Conservation (phyloP, 2,888 invertebrate species). For the Pseudococcus jackbeardsleyi region DNA sequence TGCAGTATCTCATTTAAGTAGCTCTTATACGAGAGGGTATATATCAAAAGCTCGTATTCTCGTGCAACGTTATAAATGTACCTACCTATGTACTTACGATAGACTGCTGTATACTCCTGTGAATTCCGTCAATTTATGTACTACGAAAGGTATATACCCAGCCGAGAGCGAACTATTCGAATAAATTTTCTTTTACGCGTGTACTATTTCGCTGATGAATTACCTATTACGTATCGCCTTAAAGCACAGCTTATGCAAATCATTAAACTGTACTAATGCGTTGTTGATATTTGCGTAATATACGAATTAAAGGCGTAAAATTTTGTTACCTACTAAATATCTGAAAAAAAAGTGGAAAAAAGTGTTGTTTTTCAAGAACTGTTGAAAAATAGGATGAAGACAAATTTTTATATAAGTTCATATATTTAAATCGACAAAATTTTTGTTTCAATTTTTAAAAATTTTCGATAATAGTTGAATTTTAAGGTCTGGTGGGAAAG, state of each 20-base stretch:
- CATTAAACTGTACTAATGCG: not conserved
- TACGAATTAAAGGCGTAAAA: not conserved
- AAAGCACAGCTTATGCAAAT: not conserved
- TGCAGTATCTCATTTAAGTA: constrained; percentile 33
- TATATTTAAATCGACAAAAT: no score
- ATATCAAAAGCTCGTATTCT: constrained; percentile 26
- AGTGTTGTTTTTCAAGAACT: no score
- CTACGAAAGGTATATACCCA: not conserved
- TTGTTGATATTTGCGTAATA: not conserved
- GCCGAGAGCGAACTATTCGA: not conserved
- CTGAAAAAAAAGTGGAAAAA: no score
- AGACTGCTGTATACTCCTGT: not conserved
- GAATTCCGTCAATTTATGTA: not conserved
- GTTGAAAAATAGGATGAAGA: no score
- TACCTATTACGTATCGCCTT: not conserved
- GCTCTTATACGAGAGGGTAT: not conserved
- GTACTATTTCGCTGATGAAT: not conserved
- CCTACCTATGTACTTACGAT: not conserved
- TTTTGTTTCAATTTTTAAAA: no score
- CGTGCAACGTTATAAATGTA: not conserved
- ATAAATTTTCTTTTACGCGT: not conserved
- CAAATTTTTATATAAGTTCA: no score
- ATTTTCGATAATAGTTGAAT: no score
- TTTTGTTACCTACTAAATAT: no score
- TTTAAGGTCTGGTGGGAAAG: no score